Conservation (phyloP, 2,888 invertebrate species). For the Agrilus cyanescens region DNA sequence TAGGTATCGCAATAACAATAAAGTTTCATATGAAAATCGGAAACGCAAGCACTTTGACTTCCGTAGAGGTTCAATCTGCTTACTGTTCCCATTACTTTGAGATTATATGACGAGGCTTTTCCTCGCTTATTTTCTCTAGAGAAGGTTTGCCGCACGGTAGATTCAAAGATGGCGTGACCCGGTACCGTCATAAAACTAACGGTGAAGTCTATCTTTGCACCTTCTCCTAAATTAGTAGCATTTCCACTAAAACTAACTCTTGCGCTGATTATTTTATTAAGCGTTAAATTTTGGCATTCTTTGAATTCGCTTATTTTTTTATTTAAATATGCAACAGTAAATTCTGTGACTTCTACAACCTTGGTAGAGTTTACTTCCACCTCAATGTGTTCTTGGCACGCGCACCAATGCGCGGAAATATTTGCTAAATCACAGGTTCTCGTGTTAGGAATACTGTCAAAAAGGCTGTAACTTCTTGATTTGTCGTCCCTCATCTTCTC, state of each 20-base stretch:
- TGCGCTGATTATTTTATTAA: conserved; percentile 53
- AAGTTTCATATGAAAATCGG: conserved; percentile 61
- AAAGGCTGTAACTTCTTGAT: conserved; percentile 59
- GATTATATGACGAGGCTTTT: conserved; percentile 24
- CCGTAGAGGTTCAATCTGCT: conserved; percentile 72
- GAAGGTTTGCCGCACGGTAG: conserved; percentile 46
- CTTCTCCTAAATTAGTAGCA: conserved; percentile 28
- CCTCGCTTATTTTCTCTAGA: conserved; percentile 26
- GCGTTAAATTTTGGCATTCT: conserved; percentile 52
- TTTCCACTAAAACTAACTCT: conserved; percentile 44
- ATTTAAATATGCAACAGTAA: conserved; percentile 56
- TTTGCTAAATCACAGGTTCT: conserved; percentile 68
- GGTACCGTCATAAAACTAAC: conserved; percentile 53
- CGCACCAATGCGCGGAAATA: conserved; percentile 80
- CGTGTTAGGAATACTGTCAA: conserved; percentile 55
- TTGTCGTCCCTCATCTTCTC: conserved; percentile 29
- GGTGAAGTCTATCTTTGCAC: conserved; percentile 48
- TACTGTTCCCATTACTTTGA: conserved; percentile 54
- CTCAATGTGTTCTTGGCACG: conserved; percentile 59
- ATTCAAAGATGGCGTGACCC: conserved; percentile 66
- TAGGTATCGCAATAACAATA: conserved; percentile 56
- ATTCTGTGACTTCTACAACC: conserved; percentile 47
- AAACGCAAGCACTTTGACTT: conserved; percentile 66
- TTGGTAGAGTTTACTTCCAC: conserved; percentile 41
- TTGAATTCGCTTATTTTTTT: conserved; percentile 43